Conservation (phyloP, 30 jellyfish, hydroid and myxozoan genomes). For the Catostylus mosaicus region DNA sequence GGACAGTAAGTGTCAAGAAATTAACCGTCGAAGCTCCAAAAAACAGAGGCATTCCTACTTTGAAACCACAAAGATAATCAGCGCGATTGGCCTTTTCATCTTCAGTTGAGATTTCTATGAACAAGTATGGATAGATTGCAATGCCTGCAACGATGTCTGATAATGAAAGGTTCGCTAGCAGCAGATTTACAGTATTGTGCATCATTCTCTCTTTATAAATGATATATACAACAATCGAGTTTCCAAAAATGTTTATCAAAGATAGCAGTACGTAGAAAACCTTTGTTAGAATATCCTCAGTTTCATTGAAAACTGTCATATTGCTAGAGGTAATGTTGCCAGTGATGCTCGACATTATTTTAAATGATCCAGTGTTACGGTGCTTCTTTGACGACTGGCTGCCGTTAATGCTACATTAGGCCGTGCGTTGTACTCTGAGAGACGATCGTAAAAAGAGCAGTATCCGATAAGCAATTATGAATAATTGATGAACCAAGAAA, state of each 20-base stretch:
- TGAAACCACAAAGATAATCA: constrained; percentile 74
- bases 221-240: constrained; percentile 55
- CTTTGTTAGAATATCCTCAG: constrained; percentile 45
- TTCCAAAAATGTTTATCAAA: constrained; percentile 66
- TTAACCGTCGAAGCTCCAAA: constrained; percentile 84
- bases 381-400: no score
- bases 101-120: constrained; percentile 9
- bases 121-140: constrained; percentile 76
- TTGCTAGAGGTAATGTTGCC: neutral
- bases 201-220: constrained; percentile 51
- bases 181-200: constrained; percentile 75
- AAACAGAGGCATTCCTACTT: constrained; percentile 74
- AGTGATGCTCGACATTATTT: neutral
- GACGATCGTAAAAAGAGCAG: no score
- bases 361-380: no score
- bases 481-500: no score
- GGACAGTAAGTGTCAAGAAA: constrained; percentile 71
- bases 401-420: no score
- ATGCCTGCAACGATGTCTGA: constrained; percentile 80
- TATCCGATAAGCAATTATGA: no score
- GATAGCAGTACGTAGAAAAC: constrained; percentile 50
- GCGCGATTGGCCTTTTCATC: constrained; percentile 50
- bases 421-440: no score
- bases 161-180: constrained; percentile 74
- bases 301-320: constrained; percentile 4